Evolutionary conservation across 2,888 invertebrate species (phyloP), one percentile per base, ranked within the genome.

Genomic region (Hydraecia micacea): DNA sequence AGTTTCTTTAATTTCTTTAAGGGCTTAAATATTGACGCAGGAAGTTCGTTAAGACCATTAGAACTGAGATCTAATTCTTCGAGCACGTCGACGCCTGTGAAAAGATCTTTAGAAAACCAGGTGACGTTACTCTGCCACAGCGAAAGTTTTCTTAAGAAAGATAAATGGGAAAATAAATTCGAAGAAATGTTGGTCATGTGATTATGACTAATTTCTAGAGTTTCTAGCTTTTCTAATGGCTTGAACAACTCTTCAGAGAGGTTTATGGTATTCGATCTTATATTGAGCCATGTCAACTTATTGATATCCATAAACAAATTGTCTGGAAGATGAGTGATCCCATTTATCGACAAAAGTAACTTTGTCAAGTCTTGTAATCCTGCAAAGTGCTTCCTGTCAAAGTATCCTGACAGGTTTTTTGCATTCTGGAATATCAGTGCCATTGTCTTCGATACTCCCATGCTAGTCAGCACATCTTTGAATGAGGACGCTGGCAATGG

Each of bases 51-150:
- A 85, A 98, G 96, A 72, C 97, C 96, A 92, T 98, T 98, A 25
- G 97, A 95, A 87, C 98, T 97, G 75, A 99, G 93, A 94, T 98
- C 98, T 81, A 99, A 95, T 84, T 97, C 97, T 87, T 97, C 96
- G 8, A 98, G 95, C 0, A 97, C 97, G 52, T 96, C 94, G 5
- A 98, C 96, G 69, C 98, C 97, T 52, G 97, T 97, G 90, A 98
- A 98, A 81, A 97, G 96, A 78, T 97, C 96, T 81, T 97, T 96
- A 28, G 97, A 97, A 62, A 98, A 96, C 93, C 97, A 97, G 42
- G 95, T 97, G 76, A 98, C 94, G 87, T 97, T 97, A 91, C 98
- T 98, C 88, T 97, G 97, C 97, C 98, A 98, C 55, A 98, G 92
- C 88, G 98, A 98, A 73, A 98, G 94, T 70, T 97, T 96, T 75